Percentiles rank a stretch among this genome's conserved stretches.
Conservation (phyloP, 2,113 vertebrate genomes). For the Erpornis zantholeuca region DNA sequence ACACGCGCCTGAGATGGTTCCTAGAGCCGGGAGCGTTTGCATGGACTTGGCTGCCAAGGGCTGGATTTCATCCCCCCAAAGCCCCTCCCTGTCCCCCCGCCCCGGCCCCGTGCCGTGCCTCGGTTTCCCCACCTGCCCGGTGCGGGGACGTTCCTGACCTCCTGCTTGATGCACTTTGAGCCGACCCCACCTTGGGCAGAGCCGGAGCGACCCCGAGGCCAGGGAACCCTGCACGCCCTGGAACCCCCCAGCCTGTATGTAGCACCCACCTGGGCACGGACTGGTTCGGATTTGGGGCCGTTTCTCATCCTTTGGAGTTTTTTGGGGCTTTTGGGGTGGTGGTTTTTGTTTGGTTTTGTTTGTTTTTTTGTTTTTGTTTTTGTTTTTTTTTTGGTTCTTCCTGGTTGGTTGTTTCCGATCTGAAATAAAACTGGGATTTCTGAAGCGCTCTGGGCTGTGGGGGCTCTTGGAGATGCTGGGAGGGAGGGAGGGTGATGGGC, state of each 20-base stretch:
- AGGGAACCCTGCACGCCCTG: not conserved
- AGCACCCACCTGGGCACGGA: conserved; percentile 39
- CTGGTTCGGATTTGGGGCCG: not conserved
- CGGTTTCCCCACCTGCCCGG: not conserved
- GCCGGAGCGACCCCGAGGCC: not conserved
- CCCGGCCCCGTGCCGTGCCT: not conserved
- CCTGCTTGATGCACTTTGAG: conserved; percentile 45
- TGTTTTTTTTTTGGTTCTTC: not conserved
- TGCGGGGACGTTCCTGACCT: not conserved
- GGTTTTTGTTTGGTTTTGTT: not conserved
- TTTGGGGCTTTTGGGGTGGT: not conserved
- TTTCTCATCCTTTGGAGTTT: not conserved
- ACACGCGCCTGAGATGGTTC: conserved; percentile 8
- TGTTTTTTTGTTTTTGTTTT: too few relatives aligned
- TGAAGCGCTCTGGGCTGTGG: not conserved
- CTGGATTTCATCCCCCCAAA: not conserved
- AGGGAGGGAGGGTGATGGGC: not conserved
- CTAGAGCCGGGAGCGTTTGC: conserved; percentile 39
- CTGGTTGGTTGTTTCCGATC: not conserved
- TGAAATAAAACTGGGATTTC: conserved; percentile 61
- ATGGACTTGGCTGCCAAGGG: conserved; percentile 64
- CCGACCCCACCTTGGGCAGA: not conserved
- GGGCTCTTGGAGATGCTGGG: not conserved
- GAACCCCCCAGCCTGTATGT: conserved; percentile 43
- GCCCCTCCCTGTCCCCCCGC: not conserved